phyloP scores from a whole-genome alignment of 2,888 invertebrate species.

The Nephrocerus scutellatus region DNA sequence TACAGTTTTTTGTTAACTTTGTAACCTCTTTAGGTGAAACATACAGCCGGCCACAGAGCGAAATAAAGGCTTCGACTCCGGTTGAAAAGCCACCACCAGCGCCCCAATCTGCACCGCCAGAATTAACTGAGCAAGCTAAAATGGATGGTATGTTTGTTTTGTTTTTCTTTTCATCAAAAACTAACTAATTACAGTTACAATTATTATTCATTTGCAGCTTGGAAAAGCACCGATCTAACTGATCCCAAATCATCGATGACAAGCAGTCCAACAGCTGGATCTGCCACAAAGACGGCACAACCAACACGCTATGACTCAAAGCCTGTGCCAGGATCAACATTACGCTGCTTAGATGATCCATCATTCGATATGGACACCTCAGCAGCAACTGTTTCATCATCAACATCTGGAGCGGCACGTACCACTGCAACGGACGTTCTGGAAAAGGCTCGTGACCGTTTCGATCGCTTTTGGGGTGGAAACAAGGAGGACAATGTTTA shows the following conservation, averaged over 20 bases:
- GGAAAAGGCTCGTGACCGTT: conserved; percentile 73
- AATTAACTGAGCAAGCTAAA: conserved; percentile 56
- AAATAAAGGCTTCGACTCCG: conserved; percentile 71
- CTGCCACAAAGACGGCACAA: conserved; percentile 18
- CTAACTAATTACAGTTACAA: conserved; percentile 1
- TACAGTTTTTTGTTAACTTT: conserved; percentile 28
- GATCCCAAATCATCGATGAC: conserved; percentile 19
- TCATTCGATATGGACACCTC: conserved; percentile 45
- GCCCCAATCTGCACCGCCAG: conserved; percentile 62
- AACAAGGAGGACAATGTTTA: conserved; percentile 56
- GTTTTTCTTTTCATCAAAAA: neutral
- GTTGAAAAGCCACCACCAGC: conserved; percentile 57
- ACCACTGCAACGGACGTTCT: conserved; percentile 62
- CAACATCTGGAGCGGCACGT: conserved; percentile 31
- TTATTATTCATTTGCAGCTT: conserved; percentile 26
- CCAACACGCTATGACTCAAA: conserved; percentile 29
- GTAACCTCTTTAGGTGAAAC: conserved; percentile 61
- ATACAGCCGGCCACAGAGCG: conserved; percentile 79
- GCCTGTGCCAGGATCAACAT: conserved; percentile 49
- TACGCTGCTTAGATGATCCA: conserved; percentile 53
- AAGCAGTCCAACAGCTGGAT: conserved; percentile 33
- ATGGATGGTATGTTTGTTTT: conserved; percentile 48
- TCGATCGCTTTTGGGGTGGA: conserved; percentile 79
- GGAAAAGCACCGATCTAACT: conserved; percentile 29
- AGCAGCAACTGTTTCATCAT: conserved; percentile 24